Evolutionary conservation across 2,113 vertebrate genomes (phyloP).

Genomic region (Drymodes brunneopygia): DNA sequence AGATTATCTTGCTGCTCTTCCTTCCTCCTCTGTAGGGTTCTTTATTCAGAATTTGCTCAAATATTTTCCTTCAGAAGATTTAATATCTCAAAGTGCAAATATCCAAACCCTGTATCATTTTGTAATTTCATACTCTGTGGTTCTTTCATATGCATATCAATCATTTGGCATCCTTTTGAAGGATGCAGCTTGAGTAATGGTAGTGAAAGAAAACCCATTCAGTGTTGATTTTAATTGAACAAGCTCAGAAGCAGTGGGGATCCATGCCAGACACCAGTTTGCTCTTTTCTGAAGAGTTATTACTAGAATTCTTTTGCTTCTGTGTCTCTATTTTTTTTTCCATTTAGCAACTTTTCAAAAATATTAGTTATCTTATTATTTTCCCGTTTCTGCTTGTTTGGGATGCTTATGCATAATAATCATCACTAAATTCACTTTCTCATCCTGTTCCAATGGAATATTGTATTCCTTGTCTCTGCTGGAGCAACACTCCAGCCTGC

Average conservation of each 20-base stretch:
- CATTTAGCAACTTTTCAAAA: slow-evolving; percentile 22
- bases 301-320: not conserved
- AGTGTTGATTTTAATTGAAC: slow-evolving; percentile 48
- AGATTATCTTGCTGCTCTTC: slow-evolving; percentile 1
- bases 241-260: not conserved
- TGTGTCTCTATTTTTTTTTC: not conserved
- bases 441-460: not conserved
- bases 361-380: slow-evolving; percentile 32
- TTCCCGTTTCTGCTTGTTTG: not conserved
- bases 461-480: not conserved
- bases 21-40: not conserved
- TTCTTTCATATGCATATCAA: slow-evolving; percentile 63
- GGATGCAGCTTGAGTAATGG: slow-evolving; percentile 48
- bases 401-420: not conserved
- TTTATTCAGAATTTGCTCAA: slow-evolving; percentile 46
- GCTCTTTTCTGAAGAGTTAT: not conserved
- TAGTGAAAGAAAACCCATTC: slow-evolving; percentile 51
- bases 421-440: not conserved
- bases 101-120: slow-evolving; percentile 56
- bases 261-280: not conserved
- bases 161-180: slow-evolving; percentile 57
- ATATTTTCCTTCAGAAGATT: slow-evolving; percentile 59
- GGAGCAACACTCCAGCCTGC: not conserved
- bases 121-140: slow-evolving; percentile 48
- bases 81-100: slow-evolving; percentile 58